phyloP scores from a whole-genome alignment of 2,888 invertebrate species.

The Rambutsinella grinnellia region DNA sequence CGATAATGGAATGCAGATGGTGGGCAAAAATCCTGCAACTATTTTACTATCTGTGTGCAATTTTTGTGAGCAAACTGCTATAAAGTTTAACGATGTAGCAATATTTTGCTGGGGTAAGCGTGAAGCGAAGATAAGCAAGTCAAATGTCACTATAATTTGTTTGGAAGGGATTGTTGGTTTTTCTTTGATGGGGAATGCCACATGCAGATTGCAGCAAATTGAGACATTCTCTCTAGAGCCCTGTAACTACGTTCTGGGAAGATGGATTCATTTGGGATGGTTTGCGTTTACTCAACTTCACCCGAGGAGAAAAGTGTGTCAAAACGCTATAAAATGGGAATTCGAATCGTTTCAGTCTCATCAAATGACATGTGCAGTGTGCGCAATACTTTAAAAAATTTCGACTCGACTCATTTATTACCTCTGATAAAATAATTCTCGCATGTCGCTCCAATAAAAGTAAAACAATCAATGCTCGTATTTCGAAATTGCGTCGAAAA shows the following conservation, averaged over 20 bases:
- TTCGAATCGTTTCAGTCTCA: too few relatives aligned
- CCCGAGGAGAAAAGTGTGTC: slow-evolving; percentile 46
- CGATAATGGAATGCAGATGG: slow-evolving; percentile 9
- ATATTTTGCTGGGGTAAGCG: too few relatives aligned
- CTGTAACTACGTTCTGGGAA: slow-evolving; percentile 24
- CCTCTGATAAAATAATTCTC: too few relatives aligned
- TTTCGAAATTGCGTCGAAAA: too few relatives aligned
- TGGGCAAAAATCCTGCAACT: too few relatives aligned
- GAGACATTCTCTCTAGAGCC: slow-evolving; percentile 42
- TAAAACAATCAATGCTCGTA: too few relatives aligned
- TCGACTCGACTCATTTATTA: too few relatives aligned
- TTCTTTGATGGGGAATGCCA: slow-evolving; percentile 2
- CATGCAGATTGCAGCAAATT: slow-evolving; percentile 40
- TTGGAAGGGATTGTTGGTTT: slow-evolving; percentile 16
- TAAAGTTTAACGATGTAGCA: slow-evolving; percentile 20
- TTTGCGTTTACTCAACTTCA: too few relatives aligned
- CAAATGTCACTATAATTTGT: slow-evolving; percentile 50
- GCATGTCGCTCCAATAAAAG: too few relatives aligned
- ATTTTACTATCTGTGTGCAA: too few relatives aligned
- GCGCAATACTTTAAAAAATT: slow-evolving; percentile 1
- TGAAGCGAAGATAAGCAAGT: slow-evolving; percentile 33
- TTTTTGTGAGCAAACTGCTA: slow-evolving; percentile 5
- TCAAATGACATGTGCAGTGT: neutral
- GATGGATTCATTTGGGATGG: too few relatives aligned
- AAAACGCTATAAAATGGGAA: too few relatives aligned